These are phyloP conservation scores for Drosophila jambulina DNA, from an alignment of 1,140 invertebrate genomes.

Conservation along the genomic window DNA sequence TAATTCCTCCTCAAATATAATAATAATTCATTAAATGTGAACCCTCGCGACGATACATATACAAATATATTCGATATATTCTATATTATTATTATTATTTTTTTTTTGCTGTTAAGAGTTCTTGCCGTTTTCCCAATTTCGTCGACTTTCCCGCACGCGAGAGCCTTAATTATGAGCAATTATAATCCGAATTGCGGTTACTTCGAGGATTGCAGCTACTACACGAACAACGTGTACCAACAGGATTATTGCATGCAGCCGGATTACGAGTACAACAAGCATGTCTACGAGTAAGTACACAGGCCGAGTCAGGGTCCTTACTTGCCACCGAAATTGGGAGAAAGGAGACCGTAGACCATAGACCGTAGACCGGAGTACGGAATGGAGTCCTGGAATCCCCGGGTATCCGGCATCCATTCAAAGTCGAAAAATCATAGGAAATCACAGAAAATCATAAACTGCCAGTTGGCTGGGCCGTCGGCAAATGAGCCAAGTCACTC, in stretches of 20 bases:
- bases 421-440: background rate
- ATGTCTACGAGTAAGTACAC: conserved; percentile 83
- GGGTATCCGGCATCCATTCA: background rate
- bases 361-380: background rate
- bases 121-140: conserved; percentile 3
- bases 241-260: conserved; percentile 84
- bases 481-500: conserved; percentile 30
- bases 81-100: too few species aligned
- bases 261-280: conserved; percentile 84
- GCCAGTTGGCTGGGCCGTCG: conserved; percentile 1
- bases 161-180: conserved; percentile 78
- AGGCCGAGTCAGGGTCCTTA: conserved; percentile 14
- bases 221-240: conserved; percentile 80
- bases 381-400: background rate
- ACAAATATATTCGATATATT: conserved; percentile 8
- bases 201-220: conserved; percentile 82
- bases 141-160: conserved; percentile 53
- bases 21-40: conserved; percentile 65
- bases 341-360: background rate
- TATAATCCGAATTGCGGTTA: conserved; percentile 85
- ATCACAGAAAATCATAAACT: conserved; percentile 1
- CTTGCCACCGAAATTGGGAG: background rate
- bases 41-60: background rate
- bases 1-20: conserved; percentile 52
- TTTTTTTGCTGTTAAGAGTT: conserved; percentile 28